Percentiles rank a stretch among this genome's conserved stretches.
These are phyloP conservation scores for Odobenus rosmarus DNA, from an alignment of 2,113 vertebrate species.

Conservation along the genomic window DNA sequence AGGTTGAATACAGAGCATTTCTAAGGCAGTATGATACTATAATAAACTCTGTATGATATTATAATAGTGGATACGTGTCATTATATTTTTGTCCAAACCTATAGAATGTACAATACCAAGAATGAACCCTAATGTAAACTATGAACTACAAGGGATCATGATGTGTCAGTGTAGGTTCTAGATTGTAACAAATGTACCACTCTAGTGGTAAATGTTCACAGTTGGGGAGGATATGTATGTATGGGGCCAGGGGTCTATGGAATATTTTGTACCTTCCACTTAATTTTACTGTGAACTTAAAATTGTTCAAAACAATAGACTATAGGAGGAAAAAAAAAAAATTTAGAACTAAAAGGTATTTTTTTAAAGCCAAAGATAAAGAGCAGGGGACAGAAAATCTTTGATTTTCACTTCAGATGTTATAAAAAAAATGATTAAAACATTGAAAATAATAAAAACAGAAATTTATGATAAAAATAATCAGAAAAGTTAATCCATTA, in stretches of 20 bases:
- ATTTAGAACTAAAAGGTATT: neutral
- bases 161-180: neutral
- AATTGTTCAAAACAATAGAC: no score
- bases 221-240: neutral
- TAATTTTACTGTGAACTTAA: neutral
- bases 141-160: neutral
- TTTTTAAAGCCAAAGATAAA: neutral
- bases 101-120: neutral
- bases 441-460: neutral
- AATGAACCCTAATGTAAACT: neutral
- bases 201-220: neutral
- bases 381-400: accelerated
- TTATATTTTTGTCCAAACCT: neutral
- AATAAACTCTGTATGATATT: neutral
- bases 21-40: neutral
- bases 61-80: neutral
- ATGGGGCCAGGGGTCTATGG: neutral
- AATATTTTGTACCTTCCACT: neutral
- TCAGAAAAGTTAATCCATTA: neutral
- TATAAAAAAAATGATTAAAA: neutral
- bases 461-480: neutral
- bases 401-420: neutral
- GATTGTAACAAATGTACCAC: neutral
- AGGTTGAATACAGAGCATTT: neutral
- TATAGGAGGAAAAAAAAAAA: neutral